phyloP scores from a whole-genome alignment of 2,888 invertebrate species.

The Chymomyza procnemis region DNA sequence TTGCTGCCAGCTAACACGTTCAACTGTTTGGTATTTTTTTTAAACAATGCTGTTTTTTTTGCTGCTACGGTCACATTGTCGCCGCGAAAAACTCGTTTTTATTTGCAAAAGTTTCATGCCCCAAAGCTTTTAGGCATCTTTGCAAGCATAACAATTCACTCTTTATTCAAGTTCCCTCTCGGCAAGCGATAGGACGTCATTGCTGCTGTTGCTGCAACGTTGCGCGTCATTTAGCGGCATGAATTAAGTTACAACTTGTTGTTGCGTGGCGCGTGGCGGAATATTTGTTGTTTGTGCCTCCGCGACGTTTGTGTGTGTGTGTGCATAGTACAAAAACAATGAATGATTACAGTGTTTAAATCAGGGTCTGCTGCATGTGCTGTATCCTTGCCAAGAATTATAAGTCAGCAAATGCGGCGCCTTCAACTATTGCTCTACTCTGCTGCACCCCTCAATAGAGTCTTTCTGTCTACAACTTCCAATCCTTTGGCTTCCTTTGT shows the following conservation, averaged over 20 bases:
- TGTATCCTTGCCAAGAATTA: constrained; percentile 49
- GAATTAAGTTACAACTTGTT: constrained; percentile 37
- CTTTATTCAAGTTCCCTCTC: background rate
- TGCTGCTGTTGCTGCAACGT: background rate
- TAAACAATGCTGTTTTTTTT: background rate
- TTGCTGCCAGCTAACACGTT: no score
- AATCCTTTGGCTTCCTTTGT: constrained; percentile 5
- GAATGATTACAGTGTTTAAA: constrained; percentile 43
- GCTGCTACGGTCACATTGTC: background rate
- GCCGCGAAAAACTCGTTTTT: background rate
- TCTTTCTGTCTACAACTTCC: constrained; percentile 4
- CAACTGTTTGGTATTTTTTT: background rate
- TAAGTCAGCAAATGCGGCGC: background rate
- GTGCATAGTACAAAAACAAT: constrained; percentile 34
- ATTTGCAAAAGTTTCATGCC: background rate
- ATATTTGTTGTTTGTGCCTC: constrained; percentile 16
- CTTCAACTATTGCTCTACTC: constrained; percentile 8
- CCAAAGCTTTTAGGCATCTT: background rate
- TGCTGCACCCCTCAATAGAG: constrained; percentile 3
- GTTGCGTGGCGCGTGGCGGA: constrained; percentile 41
- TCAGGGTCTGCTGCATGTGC: constrained; percentile 42
- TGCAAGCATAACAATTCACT: background rate
- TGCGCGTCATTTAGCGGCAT: constrained; percentile 7
- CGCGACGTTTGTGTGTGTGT: constrained; percentile 8
- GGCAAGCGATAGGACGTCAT: background rate